phyloP scores from a whole-genome alignment of 2,797 vertebrate genomes.

The Orestias chungarensis region DNA sequence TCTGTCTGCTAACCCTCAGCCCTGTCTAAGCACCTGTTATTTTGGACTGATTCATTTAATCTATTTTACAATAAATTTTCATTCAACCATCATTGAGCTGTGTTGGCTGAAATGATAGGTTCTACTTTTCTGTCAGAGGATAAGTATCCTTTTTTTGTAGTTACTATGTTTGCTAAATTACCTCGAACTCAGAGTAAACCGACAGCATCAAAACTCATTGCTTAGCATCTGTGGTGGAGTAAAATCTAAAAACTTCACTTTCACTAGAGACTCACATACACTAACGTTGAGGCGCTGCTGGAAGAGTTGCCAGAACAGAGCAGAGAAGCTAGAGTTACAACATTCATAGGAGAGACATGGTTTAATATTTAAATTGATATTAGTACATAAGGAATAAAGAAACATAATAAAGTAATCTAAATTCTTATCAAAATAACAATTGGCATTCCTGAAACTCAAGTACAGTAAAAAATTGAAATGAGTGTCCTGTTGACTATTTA shows the following conservation, averaged over 20 bases:
- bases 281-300: slow-evolving; percentile 5
- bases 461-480: neutral
- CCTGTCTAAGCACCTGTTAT: too few relatives aligned
- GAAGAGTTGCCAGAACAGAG: slow-evolving; percentile 13
- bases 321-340: neutral
- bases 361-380: neutral
- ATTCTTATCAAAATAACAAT: neutral
- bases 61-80: too few relatives aligned
- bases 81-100: too few relatives aligned
- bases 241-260: neutral
- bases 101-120: too few relatives aligned
- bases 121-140: too few relatives aligned
- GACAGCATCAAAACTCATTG: too few relatives aligned
- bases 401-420: neutral
- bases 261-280: neutral
- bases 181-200: too few relatives aligned
- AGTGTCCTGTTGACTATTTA: neutral
- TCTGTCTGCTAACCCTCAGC: too few relatives aligned
- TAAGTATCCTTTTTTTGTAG: too few relatives aligned
- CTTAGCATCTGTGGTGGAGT: slow-evolving; percentile 2
- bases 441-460: too few relatives aligned
- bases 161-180: too few relatives aligned
- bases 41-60: too few relatives aligned
- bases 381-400: neutral
- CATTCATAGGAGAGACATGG: neutral